Conservation (phyloP, 2,888 invertebrate genomes). For the Dugesia japonica region DNA sequence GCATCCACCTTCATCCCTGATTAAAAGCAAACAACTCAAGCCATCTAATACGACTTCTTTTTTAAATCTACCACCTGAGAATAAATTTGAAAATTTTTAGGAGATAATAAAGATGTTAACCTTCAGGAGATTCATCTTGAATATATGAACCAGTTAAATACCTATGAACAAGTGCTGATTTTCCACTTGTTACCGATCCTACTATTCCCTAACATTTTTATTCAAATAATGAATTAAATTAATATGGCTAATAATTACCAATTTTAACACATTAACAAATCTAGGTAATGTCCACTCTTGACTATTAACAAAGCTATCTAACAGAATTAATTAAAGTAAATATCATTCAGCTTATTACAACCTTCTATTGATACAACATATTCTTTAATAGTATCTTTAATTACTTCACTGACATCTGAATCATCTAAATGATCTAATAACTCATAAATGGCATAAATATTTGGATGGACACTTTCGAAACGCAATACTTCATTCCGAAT, state of each 20-base stretch:
- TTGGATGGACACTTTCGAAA: conserved; percentile 95
- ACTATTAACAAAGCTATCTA: conserved; percentile 96
- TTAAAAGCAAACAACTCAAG: conserved; percentile 84
- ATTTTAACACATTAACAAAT: conserved; percentile 74
- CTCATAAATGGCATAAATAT: conserved; percentile 94
- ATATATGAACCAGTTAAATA: conserved; percentile 92
- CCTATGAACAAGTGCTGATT: conserved; percentile 88
- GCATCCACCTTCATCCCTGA: conserved; percentile 80
- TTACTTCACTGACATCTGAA: conserved; percentile 66
- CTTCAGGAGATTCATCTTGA: conserved; percentile 90
- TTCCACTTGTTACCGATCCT: conserved; percentile 80
- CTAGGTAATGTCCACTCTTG: conserved; percentile 97
- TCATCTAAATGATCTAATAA: conserved; percentile 67
- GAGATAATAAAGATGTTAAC: conserved; percentile 45
- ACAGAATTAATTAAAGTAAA: neutral
- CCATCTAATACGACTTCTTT: conserved; percentile 78
- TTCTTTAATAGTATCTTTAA: conserved; percentile 84
- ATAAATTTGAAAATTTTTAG: neutral
- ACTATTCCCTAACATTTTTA: conserved; percentile 58
- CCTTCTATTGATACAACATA: conserved; percentile 98
- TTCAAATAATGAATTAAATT: neutral
- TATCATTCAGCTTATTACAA: conserved; percentile 47
- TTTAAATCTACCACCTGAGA: conserved; percentile 69
- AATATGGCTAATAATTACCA: conserved; percentile 47
- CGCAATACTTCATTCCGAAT: conserved; percentile 67